phyloP scores from a whole-genome alignment of 2,797 vertebrate genomes.

The Anolis apletophallus region DNA sequence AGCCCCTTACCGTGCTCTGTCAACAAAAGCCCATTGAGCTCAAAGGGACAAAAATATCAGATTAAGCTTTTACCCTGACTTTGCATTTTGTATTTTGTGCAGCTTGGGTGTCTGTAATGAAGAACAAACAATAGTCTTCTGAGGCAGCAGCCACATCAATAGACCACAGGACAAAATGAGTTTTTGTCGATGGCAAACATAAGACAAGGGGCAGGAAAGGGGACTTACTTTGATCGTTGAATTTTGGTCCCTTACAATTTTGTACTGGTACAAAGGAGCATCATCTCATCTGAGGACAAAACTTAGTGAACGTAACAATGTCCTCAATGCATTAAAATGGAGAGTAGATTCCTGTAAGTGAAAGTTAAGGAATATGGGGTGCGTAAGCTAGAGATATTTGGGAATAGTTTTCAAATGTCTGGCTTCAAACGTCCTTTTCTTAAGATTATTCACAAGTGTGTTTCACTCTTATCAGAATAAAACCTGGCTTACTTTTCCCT shows the following conservation, averaged over 20 bases:
- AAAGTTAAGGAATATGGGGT: neutral
- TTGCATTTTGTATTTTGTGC: conserved; percentile 26
- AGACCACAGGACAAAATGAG: neutral
- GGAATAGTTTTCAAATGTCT: neutral
- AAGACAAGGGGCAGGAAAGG: neutral
- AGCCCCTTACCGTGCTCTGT: conserved; percentile 25
- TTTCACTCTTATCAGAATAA: neutral
- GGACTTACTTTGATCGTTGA: neutral
- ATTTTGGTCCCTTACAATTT: neutral
- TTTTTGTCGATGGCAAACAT: neutral
- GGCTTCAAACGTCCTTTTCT: neutral
- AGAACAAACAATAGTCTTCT: conserved; percentile 6
- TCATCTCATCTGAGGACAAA: neutral
- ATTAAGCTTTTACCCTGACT: conserved; percentile 35
- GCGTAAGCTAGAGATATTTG: neutral
- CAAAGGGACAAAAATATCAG: conserved; percentile 17
- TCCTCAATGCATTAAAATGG: neutral
- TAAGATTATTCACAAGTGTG: neutral
- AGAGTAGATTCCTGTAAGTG: neutral
- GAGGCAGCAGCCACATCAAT: neutral
- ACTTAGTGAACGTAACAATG: neutral
- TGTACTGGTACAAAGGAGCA: neutral
- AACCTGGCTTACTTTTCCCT: neutral
- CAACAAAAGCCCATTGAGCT: conserved; percentile 29
- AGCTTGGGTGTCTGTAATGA: conserved; percentile 4